These are phyloP conservation scores for Alethe castanea DNA, from an alignment of 2,113 vertebrate species.

Conservation along the genomic window DNA sequence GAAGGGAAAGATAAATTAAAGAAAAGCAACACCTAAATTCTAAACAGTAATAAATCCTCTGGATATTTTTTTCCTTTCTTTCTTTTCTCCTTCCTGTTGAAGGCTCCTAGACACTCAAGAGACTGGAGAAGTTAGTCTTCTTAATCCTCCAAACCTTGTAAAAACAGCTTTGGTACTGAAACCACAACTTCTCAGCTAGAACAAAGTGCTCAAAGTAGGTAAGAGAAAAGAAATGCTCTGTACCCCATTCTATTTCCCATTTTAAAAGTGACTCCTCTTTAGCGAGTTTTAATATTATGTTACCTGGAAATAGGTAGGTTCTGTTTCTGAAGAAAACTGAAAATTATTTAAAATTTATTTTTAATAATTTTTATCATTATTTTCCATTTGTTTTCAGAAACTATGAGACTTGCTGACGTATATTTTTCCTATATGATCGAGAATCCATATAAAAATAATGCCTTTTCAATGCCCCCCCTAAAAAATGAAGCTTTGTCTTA, in stretches of 20 bases:
- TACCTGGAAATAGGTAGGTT: background rate
- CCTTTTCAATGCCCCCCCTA: background rate
- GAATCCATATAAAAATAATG: slow-evolving; percentile 5
- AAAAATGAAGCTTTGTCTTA: background rate
- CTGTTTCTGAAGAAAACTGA: background rate
- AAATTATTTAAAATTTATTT: no score
- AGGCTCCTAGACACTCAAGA: background rate
- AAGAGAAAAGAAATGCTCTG: background rate
- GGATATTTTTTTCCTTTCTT: background rate
- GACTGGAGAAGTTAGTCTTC: background rate
- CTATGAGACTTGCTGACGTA: background rate
- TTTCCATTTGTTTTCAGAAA: background rate
- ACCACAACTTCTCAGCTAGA: background rate
- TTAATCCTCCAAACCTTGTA: background rate
- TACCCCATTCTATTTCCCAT: background rate
- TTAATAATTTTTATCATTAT: background rate
- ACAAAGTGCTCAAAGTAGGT: background rate
- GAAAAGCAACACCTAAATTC: background rate
- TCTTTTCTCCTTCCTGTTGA: background rate
- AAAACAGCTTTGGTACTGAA: background rate
- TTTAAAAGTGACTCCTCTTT: background rate
- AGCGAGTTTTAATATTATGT: background rate
- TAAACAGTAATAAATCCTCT: background rate
- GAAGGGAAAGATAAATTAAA: background rate
- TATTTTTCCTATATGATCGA: background rate